Evolutionary conservation across 2,113 vertebrate species (phyloP).

Genomic region (Oceanites oceanicus): DNA sequence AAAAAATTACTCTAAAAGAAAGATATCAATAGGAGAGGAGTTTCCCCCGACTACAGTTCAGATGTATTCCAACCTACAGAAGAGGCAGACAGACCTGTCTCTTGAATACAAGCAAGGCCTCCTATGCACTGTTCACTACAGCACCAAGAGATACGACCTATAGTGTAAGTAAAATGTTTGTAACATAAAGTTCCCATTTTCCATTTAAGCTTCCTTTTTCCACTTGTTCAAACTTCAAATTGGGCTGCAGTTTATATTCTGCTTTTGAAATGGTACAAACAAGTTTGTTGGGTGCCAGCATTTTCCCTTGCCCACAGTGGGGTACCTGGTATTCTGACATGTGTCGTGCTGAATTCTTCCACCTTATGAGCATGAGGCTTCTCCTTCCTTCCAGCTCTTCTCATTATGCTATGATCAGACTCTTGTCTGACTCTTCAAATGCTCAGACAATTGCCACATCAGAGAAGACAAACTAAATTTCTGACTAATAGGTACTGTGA

Average conservation of each 20-base stretch:
- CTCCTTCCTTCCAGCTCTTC: not conserved
- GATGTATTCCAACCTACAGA: not conserved
- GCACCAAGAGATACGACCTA: not conserved
- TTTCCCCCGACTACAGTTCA: not conserved
- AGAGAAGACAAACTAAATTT: not conserved
- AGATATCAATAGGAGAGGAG: not conserved
- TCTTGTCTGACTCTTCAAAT: not conserved
- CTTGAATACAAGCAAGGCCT: rapidly evolving
- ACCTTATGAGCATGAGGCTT: not conserved
- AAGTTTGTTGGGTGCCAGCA: not conserved
- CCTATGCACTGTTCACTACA: not conserved
- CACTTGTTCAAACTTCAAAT: not conserved
- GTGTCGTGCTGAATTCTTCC: not conserved
- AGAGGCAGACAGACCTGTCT: not conserved
- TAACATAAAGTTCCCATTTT: not conserved
- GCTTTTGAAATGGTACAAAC: not conserved
- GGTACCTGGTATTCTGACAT: not conserved
- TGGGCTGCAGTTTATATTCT: not conserved
- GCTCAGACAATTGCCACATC: not conserved
- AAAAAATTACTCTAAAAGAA: not conserved
- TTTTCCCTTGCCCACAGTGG: not conserved
- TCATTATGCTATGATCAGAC: not conserved
- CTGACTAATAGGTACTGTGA: not conserved
- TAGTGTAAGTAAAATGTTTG: not conserved
- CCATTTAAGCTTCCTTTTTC: not conserved